phyloP scores from a whole-genome alignment of 1,140 invertebrate genomes.

The Temnothorax longispinosus region DNA sequence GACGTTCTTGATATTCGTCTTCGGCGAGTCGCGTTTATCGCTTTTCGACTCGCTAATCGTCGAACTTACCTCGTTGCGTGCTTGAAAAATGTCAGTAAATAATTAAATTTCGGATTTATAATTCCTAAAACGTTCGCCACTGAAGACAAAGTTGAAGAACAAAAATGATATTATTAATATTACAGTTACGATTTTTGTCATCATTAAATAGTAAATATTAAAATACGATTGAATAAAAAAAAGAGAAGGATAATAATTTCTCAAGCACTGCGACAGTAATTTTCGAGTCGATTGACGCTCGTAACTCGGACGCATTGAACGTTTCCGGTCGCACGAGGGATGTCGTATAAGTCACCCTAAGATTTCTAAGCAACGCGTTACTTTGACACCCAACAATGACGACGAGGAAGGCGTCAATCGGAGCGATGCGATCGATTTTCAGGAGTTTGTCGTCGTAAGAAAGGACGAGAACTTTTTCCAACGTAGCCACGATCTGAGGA shows the following conservation, averaged over 20 bases:
- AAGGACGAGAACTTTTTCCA: slow-evolving; percentile 17
- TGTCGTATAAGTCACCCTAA: slow-evolving; percentile 17
- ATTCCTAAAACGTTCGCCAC: neutral
- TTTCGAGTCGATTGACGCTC: slow-evolving; percentile 25
- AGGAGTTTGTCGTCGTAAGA: slow-evolving; percentile 26
- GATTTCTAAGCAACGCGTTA: slow-evolving; percentile 27
- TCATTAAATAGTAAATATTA: neutral
- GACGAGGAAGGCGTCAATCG: neutral
- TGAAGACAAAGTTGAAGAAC: neutral
- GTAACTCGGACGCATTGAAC: neutral
- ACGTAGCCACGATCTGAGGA: slow-evolving; percentile 25
- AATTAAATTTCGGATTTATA: slow-evolving; percentile 8
- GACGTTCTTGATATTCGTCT: slow-evolving; percentile 24
- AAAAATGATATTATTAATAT: neutral
- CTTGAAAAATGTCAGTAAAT: slow-evolving; percentile 1
- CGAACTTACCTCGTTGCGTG: neutral
- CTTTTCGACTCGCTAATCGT: slow-evolving; percentile 23
- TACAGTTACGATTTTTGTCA: neutral
- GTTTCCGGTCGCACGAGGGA: neutral
- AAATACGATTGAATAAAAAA: neutral
- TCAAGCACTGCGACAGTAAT: slow-evolving; percentile 11
- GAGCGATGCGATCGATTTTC: slow-evolving; percentile 14
- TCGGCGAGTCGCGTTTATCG: slow-evolving; percentile 26
- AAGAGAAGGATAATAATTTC: neutral
- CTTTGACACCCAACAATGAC: slow-evolving; percentile 3